Conservation (phyloP, 2,113 vertebrate genomes). For the Asarcornis scutulata region DNA sequence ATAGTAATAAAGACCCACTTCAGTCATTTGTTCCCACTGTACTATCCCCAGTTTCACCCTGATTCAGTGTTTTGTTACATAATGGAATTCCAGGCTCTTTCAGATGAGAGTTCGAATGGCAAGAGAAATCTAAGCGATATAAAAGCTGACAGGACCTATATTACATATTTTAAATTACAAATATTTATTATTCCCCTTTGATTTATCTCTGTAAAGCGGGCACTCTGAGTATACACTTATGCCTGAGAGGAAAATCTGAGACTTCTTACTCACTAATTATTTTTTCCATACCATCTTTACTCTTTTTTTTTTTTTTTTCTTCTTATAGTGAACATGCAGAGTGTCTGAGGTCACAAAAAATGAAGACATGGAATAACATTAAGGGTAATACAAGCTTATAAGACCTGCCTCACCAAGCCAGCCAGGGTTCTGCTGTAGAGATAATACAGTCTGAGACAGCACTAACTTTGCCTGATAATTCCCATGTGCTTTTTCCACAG, state of each 20-base stretch:
- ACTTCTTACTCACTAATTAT: not conserved
- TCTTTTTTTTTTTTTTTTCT: not conserved
- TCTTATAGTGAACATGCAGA: not conserved
- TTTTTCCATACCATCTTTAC: not conserved
- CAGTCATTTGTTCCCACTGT: not conserved
- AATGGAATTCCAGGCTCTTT: not conserved
- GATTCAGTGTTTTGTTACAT: not conserved
- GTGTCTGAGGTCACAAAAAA: not conserved
- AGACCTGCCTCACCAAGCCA: not conserved
- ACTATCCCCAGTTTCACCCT: not conserved
- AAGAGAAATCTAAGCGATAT: not conserved
- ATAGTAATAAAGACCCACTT: not conserved
- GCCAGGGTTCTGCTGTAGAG: not conserved
- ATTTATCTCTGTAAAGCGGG: not conserved
- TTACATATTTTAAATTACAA: not conserved
- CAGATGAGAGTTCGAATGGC: not conserved
- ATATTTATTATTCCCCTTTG: not conserved
- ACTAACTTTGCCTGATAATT: not conserved
- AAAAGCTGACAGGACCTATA: not conserved
- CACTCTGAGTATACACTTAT: not conserved
- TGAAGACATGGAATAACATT: not conserved
- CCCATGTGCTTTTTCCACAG: not conserved
- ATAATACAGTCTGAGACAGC: not conserved
- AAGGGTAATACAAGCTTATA: not conserved
- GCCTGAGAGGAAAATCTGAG: not conserved